Conservation (phyloP, 2,797 vertebrate genomes). For the Allobates femoralis region DNA sequence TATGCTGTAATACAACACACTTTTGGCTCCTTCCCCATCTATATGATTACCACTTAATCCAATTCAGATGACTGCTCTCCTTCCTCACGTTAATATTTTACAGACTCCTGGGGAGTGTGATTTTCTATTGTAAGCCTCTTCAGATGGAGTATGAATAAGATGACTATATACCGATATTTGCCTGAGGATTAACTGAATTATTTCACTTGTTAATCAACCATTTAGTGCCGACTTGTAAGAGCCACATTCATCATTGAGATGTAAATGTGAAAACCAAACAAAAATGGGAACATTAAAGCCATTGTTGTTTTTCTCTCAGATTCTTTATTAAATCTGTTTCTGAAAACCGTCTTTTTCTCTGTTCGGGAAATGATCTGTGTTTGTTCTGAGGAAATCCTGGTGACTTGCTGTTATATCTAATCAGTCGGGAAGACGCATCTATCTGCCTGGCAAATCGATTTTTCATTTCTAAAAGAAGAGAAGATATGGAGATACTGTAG, state of each 20-base stretch:
- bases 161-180: conserved; percentile 63
- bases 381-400: conserved; percentile 23
- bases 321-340: conserved; percentile 22
- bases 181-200: conserved; percentile 63
- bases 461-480: conserved; percentile 28
- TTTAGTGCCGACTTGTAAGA: conserved; percentile 39
- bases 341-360: conserved; percentile 30
- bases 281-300: conserved; percentile 23
- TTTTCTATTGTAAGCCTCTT: conserved; percentile 68
- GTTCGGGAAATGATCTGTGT: conserved; percentile 34
- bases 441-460: conserved; percentile 41
- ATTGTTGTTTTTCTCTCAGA: conserved; percentile 38
- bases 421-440: conserved; percentile 10
- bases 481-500: conserved; percentile 4
- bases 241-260: conserved; percentile 36
- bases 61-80: conserved; percentile 1
- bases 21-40: background rate
- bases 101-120: conserved; percentile 63
- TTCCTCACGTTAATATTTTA: conserved; percentile 51
- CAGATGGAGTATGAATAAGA: conserved; percentile 68
- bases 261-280: conserved; percentile 33
- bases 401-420: conserved; percentile 22
- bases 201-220: conserved; percentile 65
- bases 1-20: background rate
- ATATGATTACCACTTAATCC: conserved; percentile 2